Evolutionary conservation across 30 jellyfish, hydroid and myxozoan species (phyloP).

Genomic region (Aurelia coerulea): DNA sequence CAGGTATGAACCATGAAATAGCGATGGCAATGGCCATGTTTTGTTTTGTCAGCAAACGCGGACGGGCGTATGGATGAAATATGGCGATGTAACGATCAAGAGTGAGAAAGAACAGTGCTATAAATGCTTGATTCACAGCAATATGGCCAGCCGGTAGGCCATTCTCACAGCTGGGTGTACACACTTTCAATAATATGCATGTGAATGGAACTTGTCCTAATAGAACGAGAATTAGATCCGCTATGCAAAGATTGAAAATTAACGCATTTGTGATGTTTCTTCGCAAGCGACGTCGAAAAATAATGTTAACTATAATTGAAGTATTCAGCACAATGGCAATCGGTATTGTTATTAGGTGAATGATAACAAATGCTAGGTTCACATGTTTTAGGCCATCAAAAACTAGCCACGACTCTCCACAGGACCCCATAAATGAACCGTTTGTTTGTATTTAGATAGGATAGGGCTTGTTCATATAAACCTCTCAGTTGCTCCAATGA

Average conservation of each 20-base stretch:
- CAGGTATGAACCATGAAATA: conserved; percentile 57
- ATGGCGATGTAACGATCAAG: conserved; percentile 52
- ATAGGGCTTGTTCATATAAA: too few relatives aligned
- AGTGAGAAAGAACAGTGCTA: conserved; percentile 32
- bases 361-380: background rate
- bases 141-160: conserved; percentile 30
- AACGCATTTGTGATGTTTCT: conserved; percentile 5
- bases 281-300: conserved; percentile 27
- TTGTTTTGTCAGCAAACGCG: conserved; percentile 7
- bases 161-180: background rate
- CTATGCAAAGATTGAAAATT: conserved; percentile 51
- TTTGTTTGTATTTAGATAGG: too few relatives aligned
- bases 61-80: conserved; percentile 46
- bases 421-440: too few relatives aligned
- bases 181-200: background rate
- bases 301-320: background rate
- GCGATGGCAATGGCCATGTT: background rate
- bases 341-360: background rate
- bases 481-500: too few relatives aligned
- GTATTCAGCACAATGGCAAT: conserved; percentile 18
- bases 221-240: conserved; percentile 21
- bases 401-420: too few relatives aligned
- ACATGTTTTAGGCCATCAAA: too few relatives aligned
- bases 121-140: conserved; percentile 10
- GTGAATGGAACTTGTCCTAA: conserved; percentile 21